Conservation (phyloP, 2,113 vertebrate species). For the Gallinago media region DNA sequence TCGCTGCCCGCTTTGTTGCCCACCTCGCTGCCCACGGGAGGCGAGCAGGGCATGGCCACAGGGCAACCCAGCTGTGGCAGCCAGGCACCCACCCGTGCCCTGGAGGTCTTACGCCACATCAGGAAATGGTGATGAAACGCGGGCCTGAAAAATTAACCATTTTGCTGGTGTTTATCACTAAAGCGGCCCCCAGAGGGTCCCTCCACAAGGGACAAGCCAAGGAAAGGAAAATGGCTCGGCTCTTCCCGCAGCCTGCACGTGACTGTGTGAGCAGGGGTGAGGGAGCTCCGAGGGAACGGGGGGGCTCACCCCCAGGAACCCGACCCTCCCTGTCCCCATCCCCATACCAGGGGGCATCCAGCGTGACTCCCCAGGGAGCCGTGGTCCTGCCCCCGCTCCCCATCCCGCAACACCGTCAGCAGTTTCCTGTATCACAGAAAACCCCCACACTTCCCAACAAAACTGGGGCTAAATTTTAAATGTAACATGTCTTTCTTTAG, state of each 20-base stretch:
- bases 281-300: not conserved
- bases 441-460: not conserved
- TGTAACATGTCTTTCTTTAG: not conserved
- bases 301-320: not conserved
- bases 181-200: not conserved
- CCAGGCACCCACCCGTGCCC: fast-evolving
- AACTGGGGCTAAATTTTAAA: not conserved
- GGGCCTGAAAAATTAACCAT: not conserved
- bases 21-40: fast-evolving
- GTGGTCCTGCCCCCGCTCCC: not conserved
- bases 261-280: not conserved
- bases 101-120: not conserved
- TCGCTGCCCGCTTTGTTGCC: not conserved
- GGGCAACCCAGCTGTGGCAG: not conserved
- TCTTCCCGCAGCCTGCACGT: fast-evolving
- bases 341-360: not conserved
- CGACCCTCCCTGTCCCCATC: not conserved
- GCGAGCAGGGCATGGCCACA: fast-evolving
- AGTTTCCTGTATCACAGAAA: not conserved
- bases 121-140: not conserved
- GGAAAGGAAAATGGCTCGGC: not conserved
- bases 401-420: not conserved
- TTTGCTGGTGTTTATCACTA: not conserved
- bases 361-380: not conserved
- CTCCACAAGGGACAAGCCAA: not conserved